A percentile compares a stretch with the other conserved stretches of the same genome.
Conservation (phyloP, 2,113 vertebrate species). For the Siphamia tubifer region DNA sequence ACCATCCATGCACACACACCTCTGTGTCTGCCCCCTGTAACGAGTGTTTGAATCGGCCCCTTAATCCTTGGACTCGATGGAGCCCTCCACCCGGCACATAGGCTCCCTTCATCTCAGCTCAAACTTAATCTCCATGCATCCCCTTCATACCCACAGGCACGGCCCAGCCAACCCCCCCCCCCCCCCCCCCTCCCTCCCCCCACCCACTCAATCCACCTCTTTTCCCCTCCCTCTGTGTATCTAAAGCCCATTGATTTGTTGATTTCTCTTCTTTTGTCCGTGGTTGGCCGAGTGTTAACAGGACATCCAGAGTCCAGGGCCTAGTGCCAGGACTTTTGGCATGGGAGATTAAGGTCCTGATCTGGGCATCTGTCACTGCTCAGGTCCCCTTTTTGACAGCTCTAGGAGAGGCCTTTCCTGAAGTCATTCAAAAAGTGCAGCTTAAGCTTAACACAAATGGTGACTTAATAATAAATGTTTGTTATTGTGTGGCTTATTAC, state of each 20-base stretch:
- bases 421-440: slow-evolving; percentile 9
- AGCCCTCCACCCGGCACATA: slow-evolving; percentile 33
- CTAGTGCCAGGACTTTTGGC: slow-evolving; percentile 66
- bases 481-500: neutral
- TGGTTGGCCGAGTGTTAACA: slow-evolving; percentile 53
- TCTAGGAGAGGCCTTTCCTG: neutral
- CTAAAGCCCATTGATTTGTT: slow-evolving; percentile 76
- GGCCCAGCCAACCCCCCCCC: slow-evolving; percentile 3
- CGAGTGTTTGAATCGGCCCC: slow-evolving; percentile 53
- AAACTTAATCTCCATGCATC: slow-evolving; percentile 60
- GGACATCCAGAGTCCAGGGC: slow-evolving; percentile 59
- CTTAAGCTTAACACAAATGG: neutral
- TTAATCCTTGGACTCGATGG: slow-evolving; percentile 58
- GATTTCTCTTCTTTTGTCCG: slow-evolving; percentile 74
- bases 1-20: slow-evolving; percentile 38
- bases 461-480: neutral
- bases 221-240: slow-evolving; percentile 30
- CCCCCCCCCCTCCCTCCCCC: neutral
- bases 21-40: slow-evolving; percentile 44
- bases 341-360: slow-evolving; percentile 65
- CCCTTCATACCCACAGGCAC: slow-evolving; percentile 28
- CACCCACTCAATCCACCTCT: slow-evolving; percentile 13
- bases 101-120: slow-evolving; percentile 22
- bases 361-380: slow-evolving; percentile 69
- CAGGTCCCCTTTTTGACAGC: slow-evolving; percentile 9